phyloP scores from a whole-genome alignment of 2,888 invertebrate genomes.

The Eupithecia centaureata region DNA sequence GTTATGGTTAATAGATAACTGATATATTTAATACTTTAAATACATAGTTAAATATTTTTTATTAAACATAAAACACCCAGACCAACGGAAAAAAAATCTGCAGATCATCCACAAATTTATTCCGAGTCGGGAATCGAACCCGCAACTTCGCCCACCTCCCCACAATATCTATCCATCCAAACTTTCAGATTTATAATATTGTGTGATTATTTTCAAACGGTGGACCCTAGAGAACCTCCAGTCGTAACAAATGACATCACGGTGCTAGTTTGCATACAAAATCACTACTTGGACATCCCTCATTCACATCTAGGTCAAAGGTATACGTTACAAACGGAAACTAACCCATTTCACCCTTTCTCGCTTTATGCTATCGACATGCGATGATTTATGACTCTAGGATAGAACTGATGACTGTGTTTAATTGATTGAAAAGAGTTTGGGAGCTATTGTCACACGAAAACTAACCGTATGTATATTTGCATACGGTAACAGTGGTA shows the following conservation, averaged over 20 bases:
- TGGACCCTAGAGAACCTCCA: background rate
- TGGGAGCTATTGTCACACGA: background rate
- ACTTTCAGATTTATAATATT: too few species aligned
- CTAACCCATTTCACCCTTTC: constrained; percentile 43
- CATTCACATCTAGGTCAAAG: constrained; percentile 47
- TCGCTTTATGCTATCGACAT: constrained; percentile 47
- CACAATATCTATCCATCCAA: too few species aligned
- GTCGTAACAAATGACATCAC: background rate
- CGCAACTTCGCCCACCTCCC: too few species aligned
- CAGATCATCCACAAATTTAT: too few species aligned
- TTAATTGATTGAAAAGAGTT: constrained; percentile 8
- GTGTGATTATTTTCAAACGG: background rate
- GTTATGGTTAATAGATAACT: too few species aligned
- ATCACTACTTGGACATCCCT: constrained; percentile 12
- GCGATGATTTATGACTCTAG: constrained; percentile 49
- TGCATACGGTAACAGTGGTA: too few species aligned
- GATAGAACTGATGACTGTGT: background rate
- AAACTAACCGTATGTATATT: background rate
- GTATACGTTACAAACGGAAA: constrained; percentile 41
- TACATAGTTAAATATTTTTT: too few species aligned
- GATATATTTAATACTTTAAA: too few species aligned
- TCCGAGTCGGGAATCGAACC: too few species aligned
- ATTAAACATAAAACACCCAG: too few species aligned
- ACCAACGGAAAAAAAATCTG: too few species aligned
- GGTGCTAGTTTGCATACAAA: background rate